A percentile compares a stretch with the other conserved stretches of the same genome.
phyloP scores from a whole-genome alignment of 2,797 vertebrate genomes.

The Chaunax sp. region DNA sequence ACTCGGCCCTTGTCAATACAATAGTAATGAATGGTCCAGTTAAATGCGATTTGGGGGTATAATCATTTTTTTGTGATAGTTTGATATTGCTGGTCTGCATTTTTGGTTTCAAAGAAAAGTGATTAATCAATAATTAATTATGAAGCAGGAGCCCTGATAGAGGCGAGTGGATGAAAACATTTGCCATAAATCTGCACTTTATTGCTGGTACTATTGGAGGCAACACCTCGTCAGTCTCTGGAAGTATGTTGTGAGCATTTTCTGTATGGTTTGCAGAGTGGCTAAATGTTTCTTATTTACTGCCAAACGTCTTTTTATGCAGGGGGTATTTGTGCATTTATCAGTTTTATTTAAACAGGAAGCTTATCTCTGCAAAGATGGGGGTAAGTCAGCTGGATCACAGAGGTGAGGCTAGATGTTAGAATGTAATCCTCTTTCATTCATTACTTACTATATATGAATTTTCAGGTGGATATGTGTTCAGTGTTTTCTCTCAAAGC shows the following conservation, averaged over 20 bases:
- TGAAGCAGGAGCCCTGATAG: constrained; percentile 82
- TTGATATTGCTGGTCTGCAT: constrained; percentile 87
- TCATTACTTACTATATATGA: constrained; percentile 12
- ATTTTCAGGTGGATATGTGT: constrained; percentile 14
- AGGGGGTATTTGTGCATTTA: constrained; percentile 75
- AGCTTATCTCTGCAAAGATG: constrained; percentile 64
- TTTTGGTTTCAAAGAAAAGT: constrained; percentile 88
- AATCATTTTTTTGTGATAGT: constrained; percentile 85
- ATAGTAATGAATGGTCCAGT: constrained; percentile 84
- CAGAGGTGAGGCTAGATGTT: constrained; percentile 34
- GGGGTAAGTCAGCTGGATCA: constrained; percentile 52
- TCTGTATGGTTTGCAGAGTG: constrained; percentile 73
- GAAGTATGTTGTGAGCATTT: constrained; percentile 78
- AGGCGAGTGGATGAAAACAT: constrained; percentile 85
- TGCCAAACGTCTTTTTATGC: constrained; percentile 69
- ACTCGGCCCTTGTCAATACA: constrained; percentile 84
- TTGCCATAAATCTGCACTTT: constrained; percentile 87
- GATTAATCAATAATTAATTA: constrained; percentile 92
- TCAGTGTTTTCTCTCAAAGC: neutral
- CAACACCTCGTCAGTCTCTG: constrained; percentile 75
- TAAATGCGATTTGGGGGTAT: constrained; percentile 84
- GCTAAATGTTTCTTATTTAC: constrained; percentile 74
- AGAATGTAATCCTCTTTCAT: constrained; percentile 35
- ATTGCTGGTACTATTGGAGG: constrained; percentile 80
- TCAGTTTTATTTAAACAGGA: constrained; percentile 77